Base-by-base conservation (phyloP, 2,888 invertebrate genomes). In the Podabrus alpinus region DNA sequence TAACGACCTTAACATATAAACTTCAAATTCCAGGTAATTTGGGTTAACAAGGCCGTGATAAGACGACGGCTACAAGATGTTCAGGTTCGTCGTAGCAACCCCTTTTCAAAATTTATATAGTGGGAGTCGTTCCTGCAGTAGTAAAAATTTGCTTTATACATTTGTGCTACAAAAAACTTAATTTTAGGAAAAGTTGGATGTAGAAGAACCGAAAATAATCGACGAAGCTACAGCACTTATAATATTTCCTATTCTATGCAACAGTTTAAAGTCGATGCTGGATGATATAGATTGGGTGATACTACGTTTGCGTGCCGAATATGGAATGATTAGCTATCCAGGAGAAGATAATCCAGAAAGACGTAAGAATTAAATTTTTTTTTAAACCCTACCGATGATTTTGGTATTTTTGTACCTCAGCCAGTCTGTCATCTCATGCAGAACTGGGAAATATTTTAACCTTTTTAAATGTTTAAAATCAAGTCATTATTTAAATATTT, bases 231-330 rank as follows among this genome's bases (percentile, higher is more conserved):
- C 86, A 9, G 84, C 84, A 3, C 77, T 84, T 59, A 85, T 84
- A 74, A 83, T 87, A 59, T 85, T 88, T 67, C 82, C 84, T 24
- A 79, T 84, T 24, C 78, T 89, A n/a, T 88, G 88, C 75, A 82
- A 79, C 68, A 81, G 82, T 19, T 78, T 89, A 15, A 88, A 88
- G 80, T 77, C 77, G 19, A 81, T 86, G 69, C 80, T 89, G 70
- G 88, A 88, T 74, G 87, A 88, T 79, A 82, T 87, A 21, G 88
- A 89, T 75, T 86, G 86, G 83, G 80, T 88, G 29, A 83, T 88
- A 67, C 78, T 81, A 15, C 81, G 88, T 77, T 80, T 88, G 62
- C 84, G 84, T 79, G 85, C 88, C 3, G 88, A 89, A 80, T 84
- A 85, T 80, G 80, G 69, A 68, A 82, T 86, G 73, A 79, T 86